Percentiles rank a stretch among this genome's conserved stretches.
These are phyloP conservation scores for Scarus forsteni DNA, from an alignment of 2,797 vertebrate species.

Conservation along the genomic window DNA sequence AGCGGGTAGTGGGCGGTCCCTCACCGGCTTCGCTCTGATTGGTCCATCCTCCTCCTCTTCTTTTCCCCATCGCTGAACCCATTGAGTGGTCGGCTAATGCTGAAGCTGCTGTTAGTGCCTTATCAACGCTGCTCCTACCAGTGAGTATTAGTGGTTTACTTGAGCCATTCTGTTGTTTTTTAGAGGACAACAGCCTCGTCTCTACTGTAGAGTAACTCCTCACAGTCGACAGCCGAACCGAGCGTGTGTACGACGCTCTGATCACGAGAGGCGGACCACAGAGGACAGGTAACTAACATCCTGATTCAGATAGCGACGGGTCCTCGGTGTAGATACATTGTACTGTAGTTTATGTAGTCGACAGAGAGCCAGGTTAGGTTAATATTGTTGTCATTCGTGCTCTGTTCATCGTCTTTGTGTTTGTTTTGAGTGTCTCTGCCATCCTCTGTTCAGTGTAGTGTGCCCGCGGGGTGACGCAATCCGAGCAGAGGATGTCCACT, in stretches of 20 bases:
- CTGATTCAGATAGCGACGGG: too few relatives aligned
- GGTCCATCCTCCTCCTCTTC: conserved; percentile 14
- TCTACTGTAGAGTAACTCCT: not conserved
- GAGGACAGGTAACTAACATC: conserved; percentile 10
- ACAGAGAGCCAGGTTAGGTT: too few relatives aligned
- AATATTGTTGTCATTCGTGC: fast-evolving
- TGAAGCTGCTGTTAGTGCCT: conserved; percentile 22
- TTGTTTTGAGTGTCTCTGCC: not conserved
- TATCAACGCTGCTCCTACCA: conserved; percentile 6
- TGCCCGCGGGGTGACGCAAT: conserved; percentile 72
- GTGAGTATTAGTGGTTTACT: conserved; percentile 46
- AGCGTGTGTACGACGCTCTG: not conserved
- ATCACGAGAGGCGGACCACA: not conserved
- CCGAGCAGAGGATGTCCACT: conserved; percentile 42
- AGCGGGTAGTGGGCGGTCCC: conserved; percentile 49
- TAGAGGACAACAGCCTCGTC: not conserved
- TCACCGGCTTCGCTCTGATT: conserved; percentile 66
- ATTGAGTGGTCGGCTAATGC: conserved; percentile 11
- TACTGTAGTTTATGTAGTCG: not conserved
- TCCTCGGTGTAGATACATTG: too few relatives aligned
- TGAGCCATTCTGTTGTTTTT: fast-evolving
- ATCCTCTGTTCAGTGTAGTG: not conserved
- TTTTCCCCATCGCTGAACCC: conserved; percentile 35
- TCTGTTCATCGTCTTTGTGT: not conserved
- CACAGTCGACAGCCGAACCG: not conserved